Base-by-base conservation (phyloP, 2,888 invertebrate species). In the Ophraella communa region DNA sequence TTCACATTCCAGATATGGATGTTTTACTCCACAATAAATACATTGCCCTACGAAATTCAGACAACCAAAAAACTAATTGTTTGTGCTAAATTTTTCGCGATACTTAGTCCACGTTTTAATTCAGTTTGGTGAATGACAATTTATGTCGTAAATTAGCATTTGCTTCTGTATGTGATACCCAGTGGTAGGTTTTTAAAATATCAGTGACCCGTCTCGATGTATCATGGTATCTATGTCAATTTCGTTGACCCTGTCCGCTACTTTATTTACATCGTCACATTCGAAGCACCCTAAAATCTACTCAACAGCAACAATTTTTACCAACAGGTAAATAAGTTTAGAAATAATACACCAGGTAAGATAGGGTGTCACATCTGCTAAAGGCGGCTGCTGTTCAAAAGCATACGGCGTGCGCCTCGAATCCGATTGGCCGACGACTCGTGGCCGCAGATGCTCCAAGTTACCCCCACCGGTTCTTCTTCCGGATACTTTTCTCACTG, bases 371-470 rank as follows among this genome's bases (percentile, higher is more conserved):
- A 49, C 80, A 80, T 77, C 79, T 79, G 79, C 78, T 71, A 33
- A 51, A 59, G 66, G 67, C 74, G 71, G 73, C 72, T 71, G 71
- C 83, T 85, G 83, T 84, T 81, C 70, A 84, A 74, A 84, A 85
- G 75, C 86, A 86, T 78, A 87, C 86, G 74, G 84, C 83, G 71
- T 84, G 85, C 82, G 87, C 83, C 71, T 83, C 82, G 79, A 79
- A 81, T 81, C 84, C 80, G 74, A 87, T 86, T 84, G 87, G 87
- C 81, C 84, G 81, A 76, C 83, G 87, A 81, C 84, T 85, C 81
- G 85, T 82, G 82, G 76, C 82, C 69, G 79, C 82, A 82, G 79
- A 80, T 82, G 82, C 74, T 76, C 62, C 74, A n/a, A n/a, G 70
- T 71, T 76, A 70, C 67, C 74, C 65, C 65, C 69, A 69, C 58